Evolutionary conservation across 2,113 vertebrate genomes (phyloP), one percentile per base, ranked within the genome.

Genomic region (Microcebus murinus): DNA sequence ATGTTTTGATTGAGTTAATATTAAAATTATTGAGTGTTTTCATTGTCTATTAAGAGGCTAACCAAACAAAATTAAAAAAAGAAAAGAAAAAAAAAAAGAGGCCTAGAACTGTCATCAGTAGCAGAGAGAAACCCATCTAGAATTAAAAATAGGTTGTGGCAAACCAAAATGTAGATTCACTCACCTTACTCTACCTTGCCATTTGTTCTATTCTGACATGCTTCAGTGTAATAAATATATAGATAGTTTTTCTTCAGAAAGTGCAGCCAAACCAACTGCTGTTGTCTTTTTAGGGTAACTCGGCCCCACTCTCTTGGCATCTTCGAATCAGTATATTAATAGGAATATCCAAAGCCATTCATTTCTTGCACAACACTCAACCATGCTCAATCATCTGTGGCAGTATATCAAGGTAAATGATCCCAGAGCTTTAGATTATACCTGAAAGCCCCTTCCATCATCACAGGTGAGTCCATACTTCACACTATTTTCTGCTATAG

Each of bases 381-480:
- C 97, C 97, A 0, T 98, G 95, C 76, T 87, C 96, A 0, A 95
- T 99, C 80, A 87, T 98, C 97, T 98, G 98, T 96, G 98, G 97
- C 71, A 99, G 98, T 94, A 98, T 99, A 91, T 98, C 98, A 80
- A 99, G 98, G 98, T 99, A 88, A 95, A 2, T 45, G 25, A 48
- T 18, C 74, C 39, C 31, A n/a, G 55, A 45, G 25, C 45, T 79
- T 76, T 29, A 55, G 48, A 42, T 42, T 25, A 25, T 10, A 4
- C 45, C 50, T 27, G 1, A 70, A 61, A 77, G 31, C 12, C 57
- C 61, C 55, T 83, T 67, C 61, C 50, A 27, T 61, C 25, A 9
- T 74, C 81, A 8, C 25, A 52, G 11, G 25, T 42, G 29, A 91
- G 79, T 92, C 52, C 52, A 8, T 0, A 59, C 36, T 10, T 87